A percentile compares a stretch with the other conserved stretches of the same genome.
These are phyloP conservation scores for Cygnus olor DNA, from an alignment of 2,797 vertebrate species.

Conservation along the genomic window DNA sequence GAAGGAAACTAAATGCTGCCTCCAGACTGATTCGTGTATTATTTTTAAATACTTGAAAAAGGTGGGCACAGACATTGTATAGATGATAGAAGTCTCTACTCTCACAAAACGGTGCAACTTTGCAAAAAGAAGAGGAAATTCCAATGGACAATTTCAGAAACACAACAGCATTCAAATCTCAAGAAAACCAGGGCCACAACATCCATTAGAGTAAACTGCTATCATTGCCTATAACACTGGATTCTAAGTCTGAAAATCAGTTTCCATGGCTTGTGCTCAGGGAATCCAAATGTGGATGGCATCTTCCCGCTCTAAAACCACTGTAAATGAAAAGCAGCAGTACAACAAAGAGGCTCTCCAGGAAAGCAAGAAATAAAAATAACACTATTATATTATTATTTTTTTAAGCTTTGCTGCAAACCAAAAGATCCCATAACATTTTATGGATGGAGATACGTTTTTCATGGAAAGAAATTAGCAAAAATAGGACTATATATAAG, in stretches of 20 bases:
- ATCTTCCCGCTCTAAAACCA: neutral
- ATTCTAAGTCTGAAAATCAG: neutral
- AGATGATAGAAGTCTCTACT: neutral
- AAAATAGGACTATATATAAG: neutral
- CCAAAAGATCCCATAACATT: neutral
- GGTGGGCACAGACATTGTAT: fast-evolving
- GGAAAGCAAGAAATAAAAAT: neutral
- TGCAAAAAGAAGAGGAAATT: neutral
- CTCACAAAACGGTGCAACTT: neutral
- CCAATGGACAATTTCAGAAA: neutral
- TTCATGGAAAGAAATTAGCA: neutral
- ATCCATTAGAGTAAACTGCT: neutral
- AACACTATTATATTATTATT: neutral
- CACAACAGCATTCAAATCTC: fast-evolving
- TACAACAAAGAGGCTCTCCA: neutral
- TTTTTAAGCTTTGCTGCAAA: neutral
- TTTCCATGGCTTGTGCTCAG: neutral
- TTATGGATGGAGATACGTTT: neutral
- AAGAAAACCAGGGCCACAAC: neutral
- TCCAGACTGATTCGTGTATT: fast-evolving
- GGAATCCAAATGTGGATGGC: neutral
- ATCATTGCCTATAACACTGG: neutral
- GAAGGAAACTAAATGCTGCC: neutral
- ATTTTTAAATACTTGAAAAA: neutral
- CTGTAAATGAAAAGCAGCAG: neutral